phyloP scores from a whole-genome alignment of 2,797 vertebrate genomes.

The Sebastes reedi region DNA sequence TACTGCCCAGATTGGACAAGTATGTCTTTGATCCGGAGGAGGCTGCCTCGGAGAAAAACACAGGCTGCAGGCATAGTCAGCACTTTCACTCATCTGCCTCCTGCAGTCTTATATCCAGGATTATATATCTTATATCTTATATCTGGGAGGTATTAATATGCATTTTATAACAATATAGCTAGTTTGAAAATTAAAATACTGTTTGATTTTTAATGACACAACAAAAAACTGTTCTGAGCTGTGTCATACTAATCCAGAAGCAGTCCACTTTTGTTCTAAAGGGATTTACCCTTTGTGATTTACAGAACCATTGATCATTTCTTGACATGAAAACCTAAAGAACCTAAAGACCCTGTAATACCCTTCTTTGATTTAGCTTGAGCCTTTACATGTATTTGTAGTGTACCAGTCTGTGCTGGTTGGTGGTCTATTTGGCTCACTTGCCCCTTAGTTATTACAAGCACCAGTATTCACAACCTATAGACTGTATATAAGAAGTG shows the following conservation, averaged over 20 bases:
- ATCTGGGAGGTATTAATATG: not conserved
- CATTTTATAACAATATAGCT: not conserved
- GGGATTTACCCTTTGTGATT: conserved; percentile 8
- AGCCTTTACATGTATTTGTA: not conserved
- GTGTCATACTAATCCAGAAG: conserved; percentile 14
- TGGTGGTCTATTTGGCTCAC: not conserved
- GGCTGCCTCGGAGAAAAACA: conserved; percentile 33
- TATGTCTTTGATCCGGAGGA: conserved; percentile 58
- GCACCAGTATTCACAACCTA: not conserved
- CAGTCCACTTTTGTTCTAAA: not conserved
- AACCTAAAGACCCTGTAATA: not conserved
- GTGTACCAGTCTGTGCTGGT: not conserved
- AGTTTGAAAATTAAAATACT: not conserved
- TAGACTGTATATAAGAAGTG: too few relatives aligned
- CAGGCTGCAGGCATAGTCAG: conserved; percentile 39
- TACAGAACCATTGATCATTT: not conserved
- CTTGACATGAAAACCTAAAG: not conserved
- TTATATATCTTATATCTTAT: too few relatives aligned
- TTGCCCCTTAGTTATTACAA: not conserved
- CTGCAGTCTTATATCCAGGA: not conserved
- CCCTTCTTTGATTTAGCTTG: not conserved
- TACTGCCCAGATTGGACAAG: conserved; percentile 59
- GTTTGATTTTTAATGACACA: conserved; percentile 4
- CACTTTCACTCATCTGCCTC: conserved; percentile 18
- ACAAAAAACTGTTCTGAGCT: not conserved